These are phyloP conservation scores for Salvelinus fontinalis DNA, from an alignment of 2,113 vertebrate species.

Conservation along the genomic window DNA sequence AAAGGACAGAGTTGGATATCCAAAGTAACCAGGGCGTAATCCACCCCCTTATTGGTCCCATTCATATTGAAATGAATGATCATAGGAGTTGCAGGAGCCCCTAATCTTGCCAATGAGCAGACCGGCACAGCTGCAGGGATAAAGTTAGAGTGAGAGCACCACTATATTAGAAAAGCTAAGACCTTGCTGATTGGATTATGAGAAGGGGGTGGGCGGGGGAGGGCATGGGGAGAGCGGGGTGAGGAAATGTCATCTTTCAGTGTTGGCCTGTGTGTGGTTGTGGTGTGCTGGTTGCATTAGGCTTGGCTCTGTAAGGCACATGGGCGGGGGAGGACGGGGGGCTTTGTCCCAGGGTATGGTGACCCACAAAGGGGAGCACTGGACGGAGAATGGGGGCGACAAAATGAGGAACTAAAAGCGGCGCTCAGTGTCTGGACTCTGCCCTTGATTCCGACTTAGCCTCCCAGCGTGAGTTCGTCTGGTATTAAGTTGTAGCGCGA, in stretches of 20 bases:
- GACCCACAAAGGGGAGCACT: conserved; percentile 16
- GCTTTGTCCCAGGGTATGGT: conserved; percentile 63
- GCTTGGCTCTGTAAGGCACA: conserved; percentile 39
- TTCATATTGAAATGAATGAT: conserved; percentile 88
- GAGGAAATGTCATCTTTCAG: conserved; percentile 57
- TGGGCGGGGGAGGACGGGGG: conserved; percentile 38
- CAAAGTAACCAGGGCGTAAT: conserved; percentile 82
- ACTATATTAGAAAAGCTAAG: conserved; percentile 78
- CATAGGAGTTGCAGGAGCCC: conserved; percentile 73
- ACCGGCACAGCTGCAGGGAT: conserved; percentile 82
- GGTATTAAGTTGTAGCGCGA: conserved; percentile 63
- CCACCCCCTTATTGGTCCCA: conserved; percentile 82
- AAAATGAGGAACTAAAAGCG: conserved; percentile 56
- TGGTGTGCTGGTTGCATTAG: conserved; percentile 22
- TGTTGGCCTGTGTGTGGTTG: conserved; percentile 48
- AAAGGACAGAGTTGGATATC: conserved; percentile 74
- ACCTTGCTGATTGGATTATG: conserved; percentile 75
- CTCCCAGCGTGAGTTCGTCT: conserved; percentile 57
- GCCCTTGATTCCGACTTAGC: conserved; percentile 47
- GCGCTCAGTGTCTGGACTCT: conserved; percentile 37
- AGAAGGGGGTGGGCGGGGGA: conserved; percentile 20
- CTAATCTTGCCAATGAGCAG: conserved; percentile 79
- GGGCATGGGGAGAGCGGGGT: conserved; percentile 24
- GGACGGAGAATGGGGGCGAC: conserved; percentile 57
- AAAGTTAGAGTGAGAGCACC: conserved; percentile 71